Evolutionary conservation across 2,797 vertebrate genomes (phyloP).

Genomic region (Calcarius lapponicus): DNA sequence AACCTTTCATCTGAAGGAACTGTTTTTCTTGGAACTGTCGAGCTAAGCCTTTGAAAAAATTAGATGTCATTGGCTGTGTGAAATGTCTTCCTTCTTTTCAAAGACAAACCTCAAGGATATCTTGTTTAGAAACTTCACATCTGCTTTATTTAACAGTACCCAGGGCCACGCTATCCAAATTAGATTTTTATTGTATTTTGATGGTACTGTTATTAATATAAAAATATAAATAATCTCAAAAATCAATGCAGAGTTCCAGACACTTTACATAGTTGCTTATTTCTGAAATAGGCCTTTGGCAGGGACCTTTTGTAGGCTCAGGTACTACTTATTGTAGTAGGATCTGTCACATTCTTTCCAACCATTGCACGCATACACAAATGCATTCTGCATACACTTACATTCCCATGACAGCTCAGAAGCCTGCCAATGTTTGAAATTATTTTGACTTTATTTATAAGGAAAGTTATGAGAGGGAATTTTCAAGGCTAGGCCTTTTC

Average conservation of each 20-base stretch:
- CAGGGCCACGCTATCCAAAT: constrained; percentile 7
- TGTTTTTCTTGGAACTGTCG: constrained; percentile 47
- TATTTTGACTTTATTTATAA: background rate
- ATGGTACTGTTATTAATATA: background rate
- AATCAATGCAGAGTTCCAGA: background rate
- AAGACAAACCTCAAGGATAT: constrained; percentile 13
- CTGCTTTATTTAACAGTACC: constrained; percentile 27
- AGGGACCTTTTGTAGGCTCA: background rate
- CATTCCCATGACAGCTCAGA: background rate
- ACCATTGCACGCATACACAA: fast-evolving
- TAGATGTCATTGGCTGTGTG: constrained; percentile 11
- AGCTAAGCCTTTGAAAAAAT: constrained; percentile 59
- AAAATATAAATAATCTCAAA: background rate
- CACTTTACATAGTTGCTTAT: background rate
- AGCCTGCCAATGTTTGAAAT: background rate
- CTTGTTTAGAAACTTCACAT: constrained; percentile 32
- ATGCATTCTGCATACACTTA: background rate
- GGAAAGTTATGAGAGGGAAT: background rate
- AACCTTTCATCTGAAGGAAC: constrained; percentile 51
- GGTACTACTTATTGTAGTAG: background rate
- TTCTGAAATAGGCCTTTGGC: background rate
- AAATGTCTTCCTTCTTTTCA: constrained; percentile 24
- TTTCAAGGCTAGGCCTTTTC: background rate
- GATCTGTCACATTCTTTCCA: background rate
- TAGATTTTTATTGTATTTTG: background rate